These are phyloP conservation scores for Melanotaenia parkinsoni DNA, from an alignment of 2,797 vertebrate genomes.

Conservation along the genomic window DNA sequence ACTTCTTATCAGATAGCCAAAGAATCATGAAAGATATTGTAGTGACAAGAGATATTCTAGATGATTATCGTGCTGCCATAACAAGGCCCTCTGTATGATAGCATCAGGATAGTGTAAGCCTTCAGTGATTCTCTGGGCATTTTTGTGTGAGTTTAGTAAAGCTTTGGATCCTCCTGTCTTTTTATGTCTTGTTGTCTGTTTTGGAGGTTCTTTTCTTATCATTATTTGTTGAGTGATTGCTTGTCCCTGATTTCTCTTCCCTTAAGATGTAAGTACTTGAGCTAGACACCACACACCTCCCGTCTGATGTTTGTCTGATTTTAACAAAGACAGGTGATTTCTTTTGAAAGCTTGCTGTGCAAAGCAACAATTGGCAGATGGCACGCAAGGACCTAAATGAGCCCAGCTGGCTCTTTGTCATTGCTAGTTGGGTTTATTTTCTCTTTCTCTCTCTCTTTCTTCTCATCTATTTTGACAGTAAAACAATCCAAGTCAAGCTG, in stretches of 20 bases:
- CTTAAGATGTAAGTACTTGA: constrained; percentile 50
- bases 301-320: constrained; percentile 52
- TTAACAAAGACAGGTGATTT: constrained; percentile 68
- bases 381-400: constrained; percentile 73
- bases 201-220: constrained; percentile 66
- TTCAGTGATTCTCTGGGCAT: constrained; percentile 57
- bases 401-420: constrained; percentile 74
- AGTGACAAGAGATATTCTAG: constrained; percentile 50
- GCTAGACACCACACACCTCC: constrained; percentile 65
- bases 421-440: constrained; percentile 46
- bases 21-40: constrained; percentile 51
- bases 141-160: constrained; percentile 51
- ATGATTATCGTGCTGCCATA: constrained; percentile 46
- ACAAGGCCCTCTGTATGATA: constrained; percentile 61
- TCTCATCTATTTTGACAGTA: constrained; percentile 70
- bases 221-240: constrained; percentile 65
- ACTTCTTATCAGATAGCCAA: constrained; percentile 62
- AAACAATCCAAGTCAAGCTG: constrained; percentile 61
- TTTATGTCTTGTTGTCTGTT: constrained; percentile 60
- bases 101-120: constrained; percentile 62
- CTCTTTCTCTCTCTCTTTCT: not conserved
- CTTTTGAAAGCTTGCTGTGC: constrained; percentile 56
- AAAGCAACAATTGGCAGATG: constrained; percentile 72
- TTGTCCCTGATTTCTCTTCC: constrained; percentile 60
- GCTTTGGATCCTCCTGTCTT: constrained; percentile 34